Percentiles rank a stretch among this genome's conserved stretches.
Evolutionary conservation across 92 coral and sea anemone species (phyloP).

Genomic region (Porites rus): DNA sequence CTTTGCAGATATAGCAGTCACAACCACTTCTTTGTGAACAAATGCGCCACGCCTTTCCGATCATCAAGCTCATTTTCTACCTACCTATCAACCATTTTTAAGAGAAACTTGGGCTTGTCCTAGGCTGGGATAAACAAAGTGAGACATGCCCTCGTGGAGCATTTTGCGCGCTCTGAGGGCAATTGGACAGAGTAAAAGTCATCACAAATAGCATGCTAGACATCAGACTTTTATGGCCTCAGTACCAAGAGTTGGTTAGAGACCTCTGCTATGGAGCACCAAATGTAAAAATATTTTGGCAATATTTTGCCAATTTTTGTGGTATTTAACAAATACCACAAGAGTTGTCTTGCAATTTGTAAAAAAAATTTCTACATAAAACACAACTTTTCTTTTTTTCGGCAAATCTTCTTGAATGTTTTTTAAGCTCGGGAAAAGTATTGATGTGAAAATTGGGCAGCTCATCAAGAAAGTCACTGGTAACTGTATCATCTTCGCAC

Average conservation of each 20-base stretch:
- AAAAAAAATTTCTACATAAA: too few species aligned
- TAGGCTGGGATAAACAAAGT: not conserved
- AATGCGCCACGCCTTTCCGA: not conserved
- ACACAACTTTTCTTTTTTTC: too few species aligned
- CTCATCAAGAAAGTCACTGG: too few species aligned
- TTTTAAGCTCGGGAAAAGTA: too few species aligned
- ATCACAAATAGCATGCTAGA: not conserved
- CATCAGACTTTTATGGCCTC: not conserved
- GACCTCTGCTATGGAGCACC: too few species aligned
- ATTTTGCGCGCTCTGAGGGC: not conserved
- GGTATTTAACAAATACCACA: too few species aligned
- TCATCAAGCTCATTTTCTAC: not conserved
- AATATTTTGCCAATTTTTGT: too few species aligned
- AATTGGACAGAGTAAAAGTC: not conserved
- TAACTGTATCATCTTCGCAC: too few species aligned
- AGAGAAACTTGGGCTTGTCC: not conserved
- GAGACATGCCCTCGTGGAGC: not conserved
- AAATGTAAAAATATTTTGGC: too few species aligned
- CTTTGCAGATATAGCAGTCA: not conserved
- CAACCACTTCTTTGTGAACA: not conserved
- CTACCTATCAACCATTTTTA: not conserved
- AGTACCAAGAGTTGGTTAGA: not conserved
- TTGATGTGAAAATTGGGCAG: too few species aligned
- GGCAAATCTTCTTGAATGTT: too few species aligned
- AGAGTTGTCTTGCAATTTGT: too few species aligned